Evolutionary conservation across 1,140 invertebrate genomes (phyloP), one percentile per base, ranked within the genome.

Genomic region (Drosophila burlai): DNA sequence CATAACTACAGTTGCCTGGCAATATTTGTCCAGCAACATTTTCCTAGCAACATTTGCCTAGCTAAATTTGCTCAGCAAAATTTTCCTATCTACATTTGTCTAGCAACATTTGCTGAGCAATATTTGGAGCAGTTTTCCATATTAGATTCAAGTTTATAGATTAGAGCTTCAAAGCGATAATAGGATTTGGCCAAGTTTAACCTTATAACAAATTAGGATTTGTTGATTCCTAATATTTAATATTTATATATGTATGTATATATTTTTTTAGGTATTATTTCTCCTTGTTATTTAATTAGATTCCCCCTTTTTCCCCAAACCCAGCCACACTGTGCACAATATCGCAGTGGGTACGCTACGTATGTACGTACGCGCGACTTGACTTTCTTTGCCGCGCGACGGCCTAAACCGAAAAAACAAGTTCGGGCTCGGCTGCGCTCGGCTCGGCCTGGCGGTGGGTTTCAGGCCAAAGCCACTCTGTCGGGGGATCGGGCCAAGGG

Each of bases 361-460:
- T 55, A 55, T 38, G 52, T 55, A 55, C 34, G 52, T 77, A 84
- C 63, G 77, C 72, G 82, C 65, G 80, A 83, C 83, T 86, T 87
- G 84, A 87, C 84, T 87, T 87, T 87, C 84, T 87, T 87, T 84
- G 81, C 50, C 29, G 50, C 50, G 50, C 77, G 60, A 74, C 77
- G 31, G 62, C 24, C 42, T 58, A 62, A 68, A 45, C 46, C 42
- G 65, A 63, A 57, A 76, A 61, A 71, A 78, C 75, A 58, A 78
- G 75, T 78, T 78, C 75, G 75, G 75, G 74, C 58, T 78, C 66
- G 76, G 76, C 76, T 71, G 54, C 36, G 34, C 72, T 59, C 50
- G 65, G 73, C 64, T 76, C 74, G 62, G 61, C 55, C 73, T 26
- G 59, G 75, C 9, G 47, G 47, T 29, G 47, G 47, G 29, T 57